A percentile compares a stretch with the other conserved stretches of the same genome.
Evolutionary conservation across 2,113 vertebrate species (phyloP).

Genomic region (Scophthalmus maximus): DNA sequence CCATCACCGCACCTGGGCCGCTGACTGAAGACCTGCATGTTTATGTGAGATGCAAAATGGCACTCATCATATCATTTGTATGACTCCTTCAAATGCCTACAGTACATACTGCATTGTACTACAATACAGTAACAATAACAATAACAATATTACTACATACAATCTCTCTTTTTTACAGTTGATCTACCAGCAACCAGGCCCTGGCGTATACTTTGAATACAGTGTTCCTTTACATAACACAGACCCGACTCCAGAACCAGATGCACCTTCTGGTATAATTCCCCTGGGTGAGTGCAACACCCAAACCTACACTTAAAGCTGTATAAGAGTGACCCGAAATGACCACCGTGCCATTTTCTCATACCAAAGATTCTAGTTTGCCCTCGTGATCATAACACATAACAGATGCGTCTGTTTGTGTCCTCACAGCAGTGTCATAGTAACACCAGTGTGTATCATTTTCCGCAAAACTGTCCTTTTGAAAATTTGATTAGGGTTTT

Average conservation of each 20-base stretch:
- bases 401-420: conserved; percentile 46
- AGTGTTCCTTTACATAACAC: conserved; percentile 56
- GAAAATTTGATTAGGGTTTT: conserved; percentile 42
- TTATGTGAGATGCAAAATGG: conserved; percentile 68
- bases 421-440: conserved; percentile 7
- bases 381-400: conserved; percentile 27
- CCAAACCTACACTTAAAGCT: neutral
- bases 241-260: conserved; percentile 45
- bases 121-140: neutral
- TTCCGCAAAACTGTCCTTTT: conserved; percentile 24
- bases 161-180: conserved; percentile 62
- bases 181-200: conserved; percentile 82
- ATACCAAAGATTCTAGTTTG: conserved; percentile 14
- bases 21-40: conserved; percentile 88
- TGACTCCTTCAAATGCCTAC: too few species aligned
- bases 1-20: conserved; percentile 90
- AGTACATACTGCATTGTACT: neutral
- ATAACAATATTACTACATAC: neutral
- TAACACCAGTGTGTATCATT: conserved; percentile 17
- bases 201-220: conserved; percentile 78
- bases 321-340: conserved; percentile 2
- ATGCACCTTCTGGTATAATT: conserved; percentile 39
- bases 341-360: conserved; percentile 22
- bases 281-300: conserved; percentile 62
- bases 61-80: too few species aligned